phyloP scores from a whole-genome alignment of 2,888 invertebrate species.

The Pristionchus maxplancki region DNA sequence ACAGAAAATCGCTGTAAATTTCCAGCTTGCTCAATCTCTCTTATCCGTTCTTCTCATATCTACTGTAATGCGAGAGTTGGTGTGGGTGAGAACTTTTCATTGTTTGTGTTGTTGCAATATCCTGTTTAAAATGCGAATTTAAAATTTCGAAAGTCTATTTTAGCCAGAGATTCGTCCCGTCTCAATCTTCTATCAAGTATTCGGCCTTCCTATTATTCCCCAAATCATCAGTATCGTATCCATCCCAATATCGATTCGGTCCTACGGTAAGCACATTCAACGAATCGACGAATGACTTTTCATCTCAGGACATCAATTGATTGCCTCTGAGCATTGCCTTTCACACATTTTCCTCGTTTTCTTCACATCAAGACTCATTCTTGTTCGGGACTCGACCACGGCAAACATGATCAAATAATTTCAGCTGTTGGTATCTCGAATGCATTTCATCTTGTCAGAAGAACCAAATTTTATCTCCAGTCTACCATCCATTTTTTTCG shows the following conservation, averaged over 20 bases:
- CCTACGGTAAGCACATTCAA: not conserved
- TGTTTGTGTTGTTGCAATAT: too few relatives aligned
- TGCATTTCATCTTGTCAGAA: not conserved
- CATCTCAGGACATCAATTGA: conserved; percentile 16
- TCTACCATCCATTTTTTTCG: not conserved
- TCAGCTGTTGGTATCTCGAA: conserved; percentile 6
- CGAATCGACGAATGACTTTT: not conserved
- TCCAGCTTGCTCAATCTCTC: not conserved
- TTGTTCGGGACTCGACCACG: not conserved
- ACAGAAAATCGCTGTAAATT: too few relatives aligned
- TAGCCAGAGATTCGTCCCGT: conserved; percentile 57
- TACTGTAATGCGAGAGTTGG: not conserved
- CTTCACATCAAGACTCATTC: not conserved
- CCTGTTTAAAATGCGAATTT: too few relatives aligned
- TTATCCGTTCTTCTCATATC: not conserved
- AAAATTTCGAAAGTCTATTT: conserved; percentile 8
- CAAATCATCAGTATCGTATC: conserved; percentile 51
- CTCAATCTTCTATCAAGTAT: conserved; percentile 53
- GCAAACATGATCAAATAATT: not conserved
- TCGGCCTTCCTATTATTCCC: conserved; percentile 9
- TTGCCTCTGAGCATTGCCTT: not conserved
- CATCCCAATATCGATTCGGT: conserved; percentile 42
- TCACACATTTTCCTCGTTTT: not conserved
- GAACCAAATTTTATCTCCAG: not conserved
- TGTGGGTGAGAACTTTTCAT: not conserved